phyloP scores from a whole-genome alignment of 2,888 invertebrate species.

The Drosophila neonasuta region DNA sequence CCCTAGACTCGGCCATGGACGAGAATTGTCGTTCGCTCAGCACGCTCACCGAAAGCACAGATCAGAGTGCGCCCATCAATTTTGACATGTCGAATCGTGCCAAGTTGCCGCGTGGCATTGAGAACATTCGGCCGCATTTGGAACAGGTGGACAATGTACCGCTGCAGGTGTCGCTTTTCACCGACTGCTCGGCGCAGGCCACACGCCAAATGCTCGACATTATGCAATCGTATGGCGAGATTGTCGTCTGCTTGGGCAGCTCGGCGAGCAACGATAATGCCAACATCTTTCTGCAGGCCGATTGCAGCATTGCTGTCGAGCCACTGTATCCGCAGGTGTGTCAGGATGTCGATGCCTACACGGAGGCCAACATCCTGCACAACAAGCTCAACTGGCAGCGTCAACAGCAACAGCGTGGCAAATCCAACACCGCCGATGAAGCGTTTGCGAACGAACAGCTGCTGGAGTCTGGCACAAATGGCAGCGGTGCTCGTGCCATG shows the following conservation, averaged over 20 bases:
- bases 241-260: slow-evolving; percentile 96
- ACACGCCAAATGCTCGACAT: slow-evolving; percentile 96
- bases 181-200: slow-evolving; percentile 96
- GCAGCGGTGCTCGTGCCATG: slow-evolving; percentile 72
- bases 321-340: slow-evolving; percentile 94
- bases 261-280: slow-evolving; percentile 93
- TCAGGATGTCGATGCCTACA: slow-evolving; percentile 81
- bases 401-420: slow-evolving; percentile 57
- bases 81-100: slow-evolving; percentile 97
- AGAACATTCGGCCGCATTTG: slow-evolving; percentile 97
- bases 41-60: slow-evolving; percentile 93
- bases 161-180: slow-evolving; percentile 96
- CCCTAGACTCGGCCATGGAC: slow-evolving; percentile 84
- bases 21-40: slow-evolving; percentile 91
- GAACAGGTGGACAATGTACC: slow-evolving; percentile 99
- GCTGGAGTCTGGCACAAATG: slow-evolving; percentile 70
- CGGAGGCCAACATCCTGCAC: slow-evolving; percentile 80
- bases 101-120: slow-evolving; percentile 97
- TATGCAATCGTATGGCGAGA: slow-evolving; percentile 97
- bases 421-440: slow-evolving; percentile 8
- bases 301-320: slow-evolving; percentile 94
- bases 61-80: slow-evolving; percentile 94
- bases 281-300: slow-evolving; percentile 96
- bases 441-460: slow-evolving; percentile 62
- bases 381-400: slow-evolving; percentile 78